These are phyloP conservation scores for Brachyopa scutellaris DNA, from an alignment of 2,888 invertebrate genomes.

Conservation along the genomic window DNA sequence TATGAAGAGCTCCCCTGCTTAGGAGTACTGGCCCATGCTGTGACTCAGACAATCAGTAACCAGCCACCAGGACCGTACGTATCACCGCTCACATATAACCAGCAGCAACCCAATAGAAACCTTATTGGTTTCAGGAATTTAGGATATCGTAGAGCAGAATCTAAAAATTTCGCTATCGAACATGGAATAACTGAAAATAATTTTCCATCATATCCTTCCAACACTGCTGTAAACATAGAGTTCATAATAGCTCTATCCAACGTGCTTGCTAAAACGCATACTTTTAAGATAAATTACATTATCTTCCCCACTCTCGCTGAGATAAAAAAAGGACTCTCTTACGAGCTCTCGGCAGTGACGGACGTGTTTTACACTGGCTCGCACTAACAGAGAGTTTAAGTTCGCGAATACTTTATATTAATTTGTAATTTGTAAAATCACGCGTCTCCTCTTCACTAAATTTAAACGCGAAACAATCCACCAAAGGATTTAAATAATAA, in stretches of 20 bases:
- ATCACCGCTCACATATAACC: not conserved
- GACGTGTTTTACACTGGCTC: too few relatives aligned
- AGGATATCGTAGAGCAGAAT: not conserved
- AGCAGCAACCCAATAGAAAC: not conserved
- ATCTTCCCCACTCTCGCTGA: not conserved
- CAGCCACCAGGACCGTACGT: not conserved
- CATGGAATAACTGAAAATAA: not conserved
- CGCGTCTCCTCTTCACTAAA: too few relatives aligned
- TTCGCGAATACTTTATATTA: too few relatives aligned
- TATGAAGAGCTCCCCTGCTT: not conserved
- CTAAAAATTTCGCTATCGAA: not conserved
- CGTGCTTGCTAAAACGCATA: not conserved
- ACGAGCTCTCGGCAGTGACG: too few relatives aligned
- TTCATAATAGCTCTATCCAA: slow-evolving; percentile 6
- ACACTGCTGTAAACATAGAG: not conserved
- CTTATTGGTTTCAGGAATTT: not conserved
- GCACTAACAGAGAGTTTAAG: too few relatives aligned
- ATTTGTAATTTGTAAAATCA: too few relatives aligned
- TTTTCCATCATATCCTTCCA: not conserved
- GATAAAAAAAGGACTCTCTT: too few relatives aligned
- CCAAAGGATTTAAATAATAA: too few relatives aligned
- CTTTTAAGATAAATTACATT: not conserved
- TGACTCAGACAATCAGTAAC: not conserved
- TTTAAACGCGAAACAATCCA: too few relatives aligned
- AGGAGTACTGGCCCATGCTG: not conserved